Conservation (phyloP, 2,113 vertebrate genomes). For the Brachyhypopomus gauderio region DNA sequence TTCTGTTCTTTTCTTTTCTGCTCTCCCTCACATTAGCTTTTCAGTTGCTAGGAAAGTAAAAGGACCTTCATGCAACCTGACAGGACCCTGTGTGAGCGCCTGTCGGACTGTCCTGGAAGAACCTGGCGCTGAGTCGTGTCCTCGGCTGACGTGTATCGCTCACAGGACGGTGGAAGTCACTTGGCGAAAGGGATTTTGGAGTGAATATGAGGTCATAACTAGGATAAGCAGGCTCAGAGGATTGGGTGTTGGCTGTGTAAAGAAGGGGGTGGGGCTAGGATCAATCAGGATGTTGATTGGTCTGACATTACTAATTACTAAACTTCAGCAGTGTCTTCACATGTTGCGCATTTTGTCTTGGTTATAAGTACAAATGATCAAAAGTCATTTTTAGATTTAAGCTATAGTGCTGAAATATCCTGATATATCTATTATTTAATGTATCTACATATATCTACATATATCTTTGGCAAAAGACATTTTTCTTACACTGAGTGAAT, state of each 20-base stretch:
- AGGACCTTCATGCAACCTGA: background rate
- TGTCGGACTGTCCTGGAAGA: slow-evolving; percentile 1
- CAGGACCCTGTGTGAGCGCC: background rate
- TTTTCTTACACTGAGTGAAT: too few species aligned
- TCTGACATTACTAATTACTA: background rate
- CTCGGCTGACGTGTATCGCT: background rate
- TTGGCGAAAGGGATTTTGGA: background rate
- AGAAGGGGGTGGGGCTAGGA: background rate
- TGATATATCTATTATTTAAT: too few species aligned
- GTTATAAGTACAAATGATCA: too few species aligned
- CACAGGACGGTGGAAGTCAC: background rate
- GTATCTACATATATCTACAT: too few species aligned
- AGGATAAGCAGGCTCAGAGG: background rate
- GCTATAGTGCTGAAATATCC: too few species aligned
- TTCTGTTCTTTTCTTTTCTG: background rate
- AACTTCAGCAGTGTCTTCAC: too few species aligned
- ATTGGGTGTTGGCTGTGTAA: background rate
- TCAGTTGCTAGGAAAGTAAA: slow-evolving; percentile 3
- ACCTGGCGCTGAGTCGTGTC: background rate
- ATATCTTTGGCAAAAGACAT: too few species aligned
- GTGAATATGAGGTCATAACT: slow-evolving; percentile 11
- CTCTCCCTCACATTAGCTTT: background rate
- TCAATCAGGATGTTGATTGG: too few species aligned
- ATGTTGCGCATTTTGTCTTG: too few species aligned
- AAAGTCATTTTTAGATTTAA: too few species aligned